These are phyloP conservation scores for Strigamia transsilvanica DNA, from an alignment of 2,888 invertebrate species.

Conservation along the genomic window DNA sequence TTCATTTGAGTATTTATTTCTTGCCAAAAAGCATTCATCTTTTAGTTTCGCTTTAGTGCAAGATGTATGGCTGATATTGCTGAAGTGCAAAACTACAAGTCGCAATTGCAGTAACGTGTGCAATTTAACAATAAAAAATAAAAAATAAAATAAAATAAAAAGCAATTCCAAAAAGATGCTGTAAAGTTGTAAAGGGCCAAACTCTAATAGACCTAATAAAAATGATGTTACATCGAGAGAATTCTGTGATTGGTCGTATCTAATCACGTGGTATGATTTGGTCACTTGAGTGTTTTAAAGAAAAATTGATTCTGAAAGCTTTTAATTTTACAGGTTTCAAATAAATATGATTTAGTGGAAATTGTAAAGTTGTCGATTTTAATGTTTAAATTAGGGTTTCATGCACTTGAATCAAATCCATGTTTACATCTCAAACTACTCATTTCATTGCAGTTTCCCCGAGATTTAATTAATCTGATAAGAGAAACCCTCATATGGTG, in stretches of 20 bases:
- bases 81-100: background rate
- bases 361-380: no score
- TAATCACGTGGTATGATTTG: background rate
- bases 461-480: no score
- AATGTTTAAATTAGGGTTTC: no score
- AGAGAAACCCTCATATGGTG: no score
- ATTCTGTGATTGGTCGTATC: background rate
- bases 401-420: no score
- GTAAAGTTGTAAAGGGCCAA: background rate
- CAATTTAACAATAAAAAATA: background rate
- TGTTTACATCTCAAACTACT: no score
- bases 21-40: no score
- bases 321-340: background rate
- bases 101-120: background rate
- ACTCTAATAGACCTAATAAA: conserved; percentile 11
- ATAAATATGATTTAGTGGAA: background rate
- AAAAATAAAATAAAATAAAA: background rate
- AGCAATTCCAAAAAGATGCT: background rate
- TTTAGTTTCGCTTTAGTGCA: no score
- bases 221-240: background rate
- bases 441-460: no score
- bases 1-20: background rate
- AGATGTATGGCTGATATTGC: background rate
- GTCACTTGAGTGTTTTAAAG: background rate
- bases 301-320: background rate